Conservation (phyloP, 2,888 invertebrate genomes). For the Diadegma fenestrale region DNA sequence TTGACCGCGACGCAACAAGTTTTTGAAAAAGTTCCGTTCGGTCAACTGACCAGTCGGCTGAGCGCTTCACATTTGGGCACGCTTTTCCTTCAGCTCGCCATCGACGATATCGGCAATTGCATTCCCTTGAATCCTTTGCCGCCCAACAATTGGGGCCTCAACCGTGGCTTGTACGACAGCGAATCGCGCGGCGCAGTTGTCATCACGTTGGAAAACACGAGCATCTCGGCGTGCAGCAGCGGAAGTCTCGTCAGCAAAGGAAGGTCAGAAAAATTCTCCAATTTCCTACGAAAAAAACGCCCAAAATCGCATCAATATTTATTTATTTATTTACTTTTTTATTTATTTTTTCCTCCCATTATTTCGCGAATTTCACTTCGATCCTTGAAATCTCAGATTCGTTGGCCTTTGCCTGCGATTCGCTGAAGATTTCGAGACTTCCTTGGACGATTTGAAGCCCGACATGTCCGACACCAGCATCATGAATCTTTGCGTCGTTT, state of each 20-base stretch:
- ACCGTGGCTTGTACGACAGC: slow-evolving; percentile 89
- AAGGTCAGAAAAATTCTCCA: slow-evolving; percentile 74
- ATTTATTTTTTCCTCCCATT: not conserved
- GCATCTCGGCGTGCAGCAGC: slow-evolving; percentile 97
- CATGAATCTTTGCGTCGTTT: slow-evolving; percentile 98
- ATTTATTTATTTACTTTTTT: too few species aligned
- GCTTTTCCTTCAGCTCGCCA: slow-evolving; percentile 96
- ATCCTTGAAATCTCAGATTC: slow-evolving; percentile 89
- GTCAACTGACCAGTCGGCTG: slow-evolving; percentile 91
- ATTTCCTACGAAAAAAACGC: not conserved
- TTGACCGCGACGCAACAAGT: slow-evolving; percentile 91
- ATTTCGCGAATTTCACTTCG: too few species aligned
- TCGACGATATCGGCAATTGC: slow-evolving; percentile 98
- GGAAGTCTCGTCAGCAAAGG: slow-evolving; percentile 98
- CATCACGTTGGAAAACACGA: slow-evolving; percentile 97
- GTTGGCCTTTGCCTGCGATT: slow-evolving; percentile 97
- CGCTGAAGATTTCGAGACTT: slow-evolving; percentile 98
- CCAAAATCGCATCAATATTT: not conserved
- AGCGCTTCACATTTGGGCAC: slow-evolving; percentile 94
- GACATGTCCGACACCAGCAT: slow-evolving; percentile 91
- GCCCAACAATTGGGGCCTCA: slow-evolving; percentile 88
- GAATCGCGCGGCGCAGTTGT: slow-evolving; percentile 97
- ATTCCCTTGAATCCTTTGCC: slow-evolving; percentile 95
- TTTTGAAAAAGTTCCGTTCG: slow-evolving; percentile 92
- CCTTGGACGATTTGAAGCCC: slow-evolving; percentile 98